Percentiles rank a stretch among this genome's conserved stretches.
These are phyloP conservation scores for Eupithecia subfuscata DNA, from an alignment of 2,888 invertebrate genomes.

Conservation along the genomic window DNA sequence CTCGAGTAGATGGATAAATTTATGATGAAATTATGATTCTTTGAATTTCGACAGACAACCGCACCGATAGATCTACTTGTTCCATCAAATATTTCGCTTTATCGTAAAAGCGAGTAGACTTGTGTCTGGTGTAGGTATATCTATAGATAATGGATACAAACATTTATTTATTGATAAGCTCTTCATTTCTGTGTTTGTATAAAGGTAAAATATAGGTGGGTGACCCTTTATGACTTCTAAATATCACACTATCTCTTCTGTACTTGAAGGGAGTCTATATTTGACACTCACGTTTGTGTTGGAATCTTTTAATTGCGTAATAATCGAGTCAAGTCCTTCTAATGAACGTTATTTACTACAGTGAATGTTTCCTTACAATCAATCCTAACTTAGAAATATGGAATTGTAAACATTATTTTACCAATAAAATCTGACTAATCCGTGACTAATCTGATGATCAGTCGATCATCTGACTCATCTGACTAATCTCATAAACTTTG, in stretches of 20 bases:
- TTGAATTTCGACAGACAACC: neutral
- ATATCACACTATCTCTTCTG: neutral
- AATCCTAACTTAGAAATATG: too few species aligned
- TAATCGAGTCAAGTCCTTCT: neutral
- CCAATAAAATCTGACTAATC: too few species aligned
- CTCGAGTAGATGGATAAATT: neutral
- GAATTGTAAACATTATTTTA: too few species aligned
- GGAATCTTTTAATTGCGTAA: neutral
- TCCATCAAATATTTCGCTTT: neutral
- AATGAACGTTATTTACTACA: neutral
- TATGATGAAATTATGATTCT: neutral
- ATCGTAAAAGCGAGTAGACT: neutral
- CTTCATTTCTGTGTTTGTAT: neutral
- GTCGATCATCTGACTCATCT: too few species aligned
- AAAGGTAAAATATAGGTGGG: neutral
- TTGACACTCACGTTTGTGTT: neutral
- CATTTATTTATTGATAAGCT: neutral
- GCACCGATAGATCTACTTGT: neutral
- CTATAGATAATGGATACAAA: neutral
- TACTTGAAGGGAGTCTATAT: neutral
- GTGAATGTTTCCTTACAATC: too few species aligned
- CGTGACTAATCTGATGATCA: too few species aligned
- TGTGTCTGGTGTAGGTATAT: neutral
- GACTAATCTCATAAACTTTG: neutral
- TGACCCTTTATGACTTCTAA: neutral